Evolutionary conservation across 2,888 invertebrate species (phyloP).

Genomic region (Euplagia quadripunctaria): DNA sequence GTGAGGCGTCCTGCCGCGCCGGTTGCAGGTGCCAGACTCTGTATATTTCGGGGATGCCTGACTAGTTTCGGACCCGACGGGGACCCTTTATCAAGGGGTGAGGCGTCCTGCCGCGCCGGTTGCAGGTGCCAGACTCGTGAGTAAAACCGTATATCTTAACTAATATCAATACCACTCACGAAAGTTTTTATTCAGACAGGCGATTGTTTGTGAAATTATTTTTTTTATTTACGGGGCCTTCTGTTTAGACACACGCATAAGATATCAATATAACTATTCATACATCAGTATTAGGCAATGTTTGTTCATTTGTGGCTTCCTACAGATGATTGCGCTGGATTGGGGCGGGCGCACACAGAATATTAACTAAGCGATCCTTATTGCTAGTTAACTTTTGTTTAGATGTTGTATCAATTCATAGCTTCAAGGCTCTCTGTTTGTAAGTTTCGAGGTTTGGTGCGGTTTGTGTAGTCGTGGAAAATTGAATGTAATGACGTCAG

Average conservation of each 20-base stretch:
- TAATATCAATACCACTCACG: no score
- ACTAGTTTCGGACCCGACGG: no score
- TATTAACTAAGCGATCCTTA: constrained; percentile 33
- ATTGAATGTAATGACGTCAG: no score
- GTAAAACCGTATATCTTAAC: no score
- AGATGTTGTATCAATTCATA: constrained; percentile 7
- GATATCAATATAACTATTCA: constrained; percentile 18
- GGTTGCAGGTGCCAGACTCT: no score
- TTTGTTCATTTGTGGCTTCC: constrained; percentile 50
- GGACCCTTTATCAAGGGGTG: no score
- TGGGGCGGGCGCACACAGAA: constrained; percentile 31
- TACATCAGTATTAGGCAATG: constrained; percentile 36
- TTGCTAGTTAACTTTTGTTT: constrained; percentile 27
- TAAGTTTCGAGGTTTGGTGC: neutral
- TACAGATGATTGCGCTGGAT: constrained; percentile 39
- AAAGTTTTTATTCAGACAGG: no score
- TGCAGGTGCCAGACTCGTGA: no score
- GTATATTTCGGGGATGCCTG: no score
- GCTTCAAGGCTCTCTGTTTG: neutral
- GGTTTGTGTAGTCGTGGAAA: no score
- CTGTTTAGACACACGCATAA: neutral
- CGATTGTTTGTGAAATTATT: neutral
- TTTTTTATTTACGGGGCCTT: neutral
- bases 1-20: no score
- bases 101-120: no score